phyloP scores from a whole-genome alignment of 2,888 invertebrate species.

The Philereme transversata region DNA sequence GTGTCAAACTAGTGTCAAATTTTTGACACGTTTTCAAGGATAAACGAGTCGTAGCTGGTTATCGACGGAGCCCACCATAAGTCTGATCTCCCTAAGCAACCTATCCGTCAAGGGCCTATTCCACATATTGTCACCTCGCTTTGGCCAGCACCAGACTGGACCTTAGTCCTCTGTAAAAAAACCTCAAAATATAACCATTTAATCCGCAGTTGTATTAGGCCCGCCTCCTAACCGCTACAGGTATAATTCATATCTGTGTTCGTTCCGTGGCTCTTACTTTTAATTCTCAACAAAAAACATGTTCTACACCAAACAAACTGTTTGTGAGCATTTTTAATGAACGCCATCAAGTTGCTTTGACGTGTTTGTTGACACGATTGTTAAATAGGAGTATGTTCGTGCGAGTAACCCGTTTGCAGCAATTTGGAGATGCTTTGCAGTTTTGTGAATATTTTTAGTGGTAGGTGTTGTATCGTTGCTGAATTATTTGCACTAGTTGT shows the following conservation, averaged over 20 bases:
- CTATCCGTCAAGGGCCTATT: too few species aligned
- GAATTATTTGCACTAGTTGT: too few species aligned
- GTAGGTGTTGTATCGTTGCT: background rate
- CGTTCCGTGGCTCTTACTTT: constrained; percentile 65
- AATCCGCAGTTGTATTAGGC: background rate
- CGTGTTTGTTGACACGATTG: constrained; percentile 58
- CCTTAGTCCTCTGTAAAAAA: too few species aligned
- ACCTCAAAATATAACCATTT: background rate
- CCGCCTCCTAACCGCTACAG: constrained; percentile 5
- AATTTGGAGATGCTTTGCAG: constrained; percentile 18
- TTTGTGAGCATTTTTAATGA: constrained; percentile 64
- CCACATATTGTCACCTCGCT: too few species aligned
- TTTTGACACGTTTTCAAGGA: too few species aligned
- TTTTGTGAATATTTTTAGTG: constrained; percentile 17
- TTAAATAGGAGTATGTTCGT: constrained; percentile 38
- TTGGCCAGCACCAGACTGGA: too few species aligned
- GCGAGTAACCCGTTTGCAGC: constrained; percentile 20
- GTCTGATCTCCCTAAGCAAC: too few species aligned
- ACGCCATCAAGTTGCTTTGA: constrained; percentile 60
- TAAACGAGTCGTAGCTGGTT: too few species aligned
- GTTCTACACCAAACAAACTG: constrained; percentile 66
- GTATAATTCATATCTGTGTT: constrained; percentile 57
- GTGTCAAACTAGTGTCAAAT: too few species aligned
- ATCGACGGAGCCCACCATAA: too few species aligned
- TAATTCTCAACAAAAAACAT: constrained; percentile 69